These are phyloP conservation scores for Pectinophora gossypiella DNA, from an alignment of 1,140 invertebrate species.

Conservation along the genomic window DNA sequence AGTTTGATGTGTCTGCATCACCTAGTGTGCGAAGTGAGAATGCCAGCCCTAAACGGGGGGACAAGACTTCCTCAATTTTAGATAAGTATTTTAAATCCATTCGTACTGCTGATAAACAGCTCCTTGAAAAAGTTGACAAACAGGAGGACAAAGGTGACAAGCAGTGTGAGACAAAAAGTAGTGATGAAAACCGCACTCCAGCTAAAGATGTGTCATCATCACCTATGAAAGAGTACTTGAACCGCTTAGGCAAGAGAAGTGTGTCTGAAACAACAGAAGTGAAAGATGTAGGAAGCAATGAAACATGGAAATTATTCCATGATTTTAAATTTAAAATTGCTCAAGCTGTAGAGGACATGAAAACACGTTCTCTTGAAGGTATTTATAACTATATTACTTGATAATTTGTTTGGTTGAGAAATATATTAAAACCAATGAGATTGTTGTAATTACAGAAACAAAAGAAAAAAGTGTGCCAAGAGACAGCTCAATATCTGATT, in stretches of 20 bases:
- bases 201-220: constrained; percentile 64
- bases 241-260: constrained; percentile 62
- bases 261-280: constrained; percentile 50
- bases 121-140: constrained; percentile 34
- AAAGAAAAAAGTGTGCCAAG: constrained; percentile 62
- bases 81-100: constrained; percentile 74
- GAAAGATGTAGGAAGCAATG: constrained; percentile 53
- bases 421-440: not conserved
- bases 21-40: constrained; percentile 41
- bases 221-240: constrained; percentile 73
- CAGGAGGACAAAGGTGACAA: constrained; percentile 54
- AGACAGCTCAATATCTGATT: constrained; percentile 68
- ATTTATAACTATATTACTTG: constrained; percentile 9
- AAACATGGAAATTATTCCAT: constrained; percentile 73
- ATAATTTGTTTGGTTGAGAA: constrained; percentile 8
- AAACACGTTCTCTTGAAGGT: constrained; percentile 67
- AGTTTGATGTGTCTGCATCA: constrained; percentile 65
- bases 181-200: constrained; percentile 32
- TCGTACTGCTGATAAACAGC: constrained; percentile 23
- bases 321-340: constrained; percentile 73
- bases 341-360: constrained; percentile 73
- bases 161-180: constrained; percentile 31
- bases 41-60: constrained; percentile 62
- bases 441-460: constrained; percentile 37
- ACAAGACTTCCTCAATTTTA: constrained; percentile 63